Conservation (phyloP, 35 echinoderm and acorn worm genomes). For the Diadema setosum region DNA sequence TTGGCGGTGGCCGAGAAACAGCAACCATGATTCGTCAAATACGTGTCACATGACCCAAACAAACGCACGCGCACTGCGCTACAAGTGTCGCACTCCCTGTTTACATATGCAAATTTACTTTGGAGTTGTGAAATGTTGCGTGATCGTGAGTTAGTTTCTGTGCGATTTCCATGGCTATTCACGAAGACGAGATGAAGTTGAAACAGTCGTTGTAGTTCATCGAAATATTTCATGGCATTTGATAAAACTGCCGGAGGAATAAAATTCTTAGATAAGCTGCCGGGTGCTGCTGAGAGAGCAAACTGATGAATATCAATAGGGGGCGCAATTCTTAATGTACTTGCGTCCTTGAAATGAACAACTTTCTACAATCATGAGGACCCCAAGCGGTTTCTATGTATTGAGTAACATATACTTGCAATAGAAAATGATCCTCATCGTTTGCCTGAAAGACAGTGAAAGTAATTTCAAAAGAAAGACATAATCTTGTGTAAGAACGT, state of each 20-base stretch:
- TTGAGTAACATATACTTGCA: too few relatives aligned
- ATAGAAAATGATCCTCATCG: too few relatives aligned
- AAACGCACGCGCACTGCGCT: not conserved
- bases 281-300: not conserved
- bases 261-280: not conserved
- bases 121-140: slow-evolving; percentile 18
- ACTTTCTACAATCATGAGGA: too few relatives aligned
- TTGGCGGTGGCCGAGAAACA: slow-evolving; percentile 51
- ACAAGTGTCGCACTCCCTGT: slow-evolving; percentile 21
- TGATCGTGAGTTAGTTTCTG: too few relatives aligned
- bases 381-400: too few relatives aligned
- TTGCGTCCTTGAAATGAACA: too few relatives aligned
- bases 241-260: not conserved
- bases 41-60: slow-evolving; percentile 23
- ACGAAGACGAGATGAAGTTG: not conserved
- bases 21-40: slow-evolving; percentile 18
- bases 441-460: too few relatives aligned
- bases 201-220: not conserved
- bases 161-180: not conserved
- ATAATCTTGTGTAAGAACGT: too few relatives aligned
- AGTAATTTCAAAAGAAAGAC: too few relatives aligned
- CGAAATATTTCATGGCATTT: not conserved
- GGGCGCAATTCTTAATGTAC: too few relatives aligned
- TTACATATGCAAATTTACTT: slow-evolving; percentile 66
- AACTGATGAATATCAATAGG: too few relatives aligned